These are phyloP conservation scores for Horisme vitalbata DNA, from an alignment of 2,888 invertebrate species.

Conservation along the genomic window DNA sequence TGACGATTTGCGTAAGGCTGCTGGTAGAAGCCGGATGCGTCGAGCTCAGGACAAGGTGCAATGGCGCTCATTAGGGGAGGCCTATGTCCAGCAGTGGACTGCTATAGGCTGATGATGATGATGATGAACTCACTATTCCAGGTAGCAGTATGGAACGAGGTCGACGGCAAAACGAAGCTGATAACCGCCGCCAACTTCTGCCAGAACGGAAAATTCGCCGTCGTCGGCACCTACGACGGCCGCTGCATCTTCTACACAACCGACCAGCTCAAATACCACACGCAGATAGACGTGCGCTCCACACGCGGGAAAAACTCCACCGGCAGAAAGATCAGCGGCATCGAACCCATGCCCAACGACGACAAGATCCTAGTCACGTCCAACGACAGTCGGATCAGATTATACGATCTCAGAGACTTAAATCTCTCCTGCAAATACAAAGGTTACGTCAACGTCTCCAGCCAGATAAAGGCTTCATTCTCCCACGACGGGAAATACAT, in stretches of 20 bases:
- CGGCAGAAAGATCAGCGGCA: slow-evolving; percentile 97
- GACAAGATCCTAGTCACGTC: slow-evolving; percentile 98
- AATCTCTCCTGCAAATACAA: slow-evolving; percentile 98
- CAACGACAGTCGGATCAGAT: slow-evolving; percentile 97
- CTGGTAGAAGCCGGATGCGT: too few relatives aligned
- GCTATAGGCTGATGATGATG: too few relatives aligned
- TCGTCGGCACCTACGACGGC: slow-evolving; percentile 99
- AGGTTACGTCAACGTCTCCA: slow-evolving; percentile 95
- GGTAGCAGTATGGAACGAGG: slow-evolving; percentile 98
- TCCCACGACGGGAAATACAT: slow-evolving; percentile 99
- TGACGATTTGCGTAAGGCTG: too few relatives aligned
- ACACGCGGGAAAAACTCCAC: slow-evolving; percentile 97
- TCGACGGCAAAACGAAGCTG: slow-evolving; percentile 95
- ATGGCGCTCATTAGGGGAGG: too few relatives aligned
- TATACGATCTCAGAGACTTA: slow-evolving; percentile 97
- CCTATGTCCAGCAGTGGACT: too few relatives aligned
- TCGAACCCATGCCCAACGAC: slow-evolving; percentile 97
- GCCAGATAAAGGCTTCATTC: slow-evolving; percentile 98
- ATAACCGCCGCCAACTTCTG: slow-evolving; percentile 99
- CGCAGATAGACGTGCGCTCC: slow-evolving; percentile 97
- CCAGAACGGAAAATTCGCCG: slow-evolving; percentile 98
- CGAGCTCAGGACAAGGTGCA: too few relatives aligned
- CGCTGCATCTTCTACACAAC: slow-evolving; percentile 99
- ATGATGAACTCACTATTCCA: slow-evolving; percentile 40
- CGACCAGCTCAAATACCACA: slow-evolving; percentile 98